Conservation (phyloP, 2,888 invertebrate species). For the Polylopha cassiicola region DNA sequence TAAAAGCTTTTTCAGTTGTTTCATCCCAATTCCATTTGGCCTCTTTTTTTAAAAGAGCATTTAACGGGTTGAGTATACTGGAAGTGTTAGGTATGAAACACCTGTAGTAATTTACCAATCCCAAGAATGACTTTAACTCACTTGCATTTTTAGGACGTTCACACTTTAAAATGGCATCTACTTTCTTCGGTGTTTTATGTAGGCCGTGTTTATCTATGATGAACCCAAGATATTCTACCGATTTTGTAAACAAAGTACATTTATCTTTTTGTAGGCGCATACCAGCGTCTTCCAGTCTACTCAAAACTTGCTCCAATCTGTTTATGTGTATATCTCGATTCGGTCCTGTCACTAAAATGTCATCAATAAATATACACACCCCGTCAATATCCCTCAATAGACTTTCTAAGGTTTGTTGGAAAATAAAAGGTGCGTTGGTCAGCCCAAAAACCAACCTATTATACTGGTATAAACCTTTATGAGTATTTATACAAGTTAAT, state of each 20-base stretch:
- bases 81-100: constrained; percentile 20
- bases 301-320: constrained; percentile 13
- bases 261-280: constrained; percentile 15
- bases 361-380: constrained; percentile 20
- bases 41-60: constrained; percentile 13
- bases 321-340: constrained; percentile 3
- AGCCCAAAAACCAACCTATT: too few relatives aligned
- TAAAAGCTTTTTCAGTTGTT: constrained; percentile 8
- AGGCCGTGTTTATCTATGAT: constrained; percentile 20
- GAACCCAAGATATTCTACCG: constrained; percentile 22
- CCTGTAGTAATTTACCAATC: constrained; percentile 23
- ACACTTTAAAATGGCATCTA: constrained; percentile 16
- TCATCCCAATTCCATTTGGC: constrained; percentile 16
- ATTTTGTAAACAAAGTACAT: constrained; percentile 17
- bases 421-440: too few relatives aligned
- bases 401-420: too few relatives aligned
- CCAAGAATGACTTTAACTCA: constrained; percentile 11
- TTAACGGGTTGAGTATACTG: constrained; percentile 12
- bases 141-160: constrained; percentile 11
- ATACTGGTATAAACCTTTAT: too few relatives aligned
- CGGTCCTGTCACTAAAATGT: constrained; percentile 14
- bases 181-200: constrained; percentile 13
- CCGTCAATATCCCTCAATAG: constrained; percentile 12
- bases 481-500: too few relatives aligned
- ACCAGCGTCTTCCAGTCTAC: constrained; percentile 16